These are phyloP conservation scores for Trachelus tabidus DNA, from an alignment of 2,888 invertebrate genomes.

Conservation along the genomic window DNA sequence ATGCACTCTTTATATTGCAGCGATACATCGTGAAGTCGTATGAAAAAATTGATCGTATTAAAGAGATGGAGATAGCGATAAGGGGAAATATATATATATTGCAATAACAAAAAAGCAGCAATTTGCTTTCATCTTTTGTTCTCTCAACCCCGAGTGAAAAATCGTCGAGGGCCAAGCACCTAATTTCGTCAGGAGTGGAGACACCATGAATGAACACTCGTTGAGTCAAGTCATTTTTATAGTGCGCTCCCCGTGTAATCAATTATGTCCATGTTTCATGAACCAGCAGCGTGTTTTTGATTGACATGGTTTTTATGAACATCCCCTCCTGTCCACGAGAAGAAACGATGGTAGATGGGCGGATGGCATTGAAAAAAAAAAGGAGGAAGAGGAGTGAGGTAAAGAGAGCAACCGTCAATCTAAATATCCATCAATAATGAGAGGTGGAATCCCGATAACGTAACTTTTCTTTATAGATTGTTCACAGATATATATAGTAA, in stretches of 20 bases:
- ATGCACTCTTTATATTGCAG: too few species aligned
- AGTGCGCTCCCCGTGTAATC: constrained; percentile 10
- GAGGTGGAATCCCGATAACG: constrained; percentile 1
- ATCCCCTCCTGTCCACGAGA: constrained; percentile 6
- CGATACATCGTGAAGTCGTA: too few species aligned
- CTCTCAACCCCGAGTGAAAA: not conserved
- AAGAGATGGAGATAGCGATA: too few species aligned
- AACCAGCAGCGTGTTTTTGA: constrained; percentile 12
- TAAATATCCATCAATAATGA: constrained; percentile 20
- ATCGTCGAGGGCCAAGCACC: not conserved
- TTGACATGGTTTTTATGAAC: constrained; percentile 21
- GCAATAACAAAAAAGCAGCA: not conserved
- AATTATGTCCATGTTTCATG: constrained; percentile 20
- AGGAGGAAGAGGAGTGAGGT: constrained; percentile 1
- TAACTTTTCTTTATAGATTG: not conserved
- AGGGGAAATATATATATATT: not conserved
- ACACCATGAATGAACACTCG: constrained; percentile 13
- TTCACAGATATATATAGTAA: not conserved
- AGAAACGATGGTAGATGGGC: constrained; percentile 11
- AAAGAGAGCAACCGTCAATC: constrained; percentile 13
- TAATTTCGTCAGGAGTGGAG: not conserved
- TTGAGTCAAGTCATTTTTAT: constrained; percentile 10
- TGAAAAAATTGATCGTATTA: too few species aligned
- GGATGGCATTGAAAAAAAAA: not conserved
- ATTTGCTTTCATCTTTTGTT: not conserved